Base-by-base conservation (phyloP, 2,888 invertebrate genomes). In the Machimus rusticus region DNA sequence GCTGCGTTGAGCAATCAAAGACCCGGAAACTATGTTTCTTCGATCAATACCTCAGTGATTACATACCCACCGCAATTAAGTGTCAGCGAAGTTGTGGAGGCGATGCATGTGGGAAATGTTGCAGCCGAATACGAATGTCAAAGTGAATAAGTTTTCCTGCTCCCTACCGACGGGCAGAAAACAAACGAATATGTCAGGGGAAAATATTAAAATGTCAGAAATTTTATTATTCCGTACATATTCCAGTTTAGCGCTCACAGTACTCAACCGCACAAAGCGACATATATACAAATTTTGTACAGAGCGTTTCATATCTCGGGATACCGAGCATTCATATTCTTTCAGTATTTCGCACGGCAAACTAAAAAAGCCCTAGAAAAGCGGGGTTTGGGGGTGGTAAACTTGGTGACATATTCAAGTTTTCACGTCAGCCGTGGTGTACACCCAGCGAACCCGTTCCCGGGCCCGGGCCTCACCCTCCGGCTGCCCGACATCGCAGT, bases 171-270 rank as follows among this genome's bases (percentile, higher is more conserved):
- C 66, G 74, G 77, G 28, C 55, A 19, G 86, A 57, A 86, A 86
- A 86, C 86, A 86, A 86, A 86, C 86, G 86, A 86, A 86, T 86
- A 57, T 86, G 86, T 86, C 86, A 86, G 37, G 16, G 55, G 55
- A 39, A 78, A 86, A 86, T 86, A 86, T 86, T 86, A 86, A 86
- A 86, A 86, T 86, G 86, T 86, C 86, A 86, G 78, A 86, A 86
- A 86, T 86, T 86, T 86, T 86, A 86, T 86, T 86, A 86, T 86
- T 86, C 77, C 51, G 31, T 55, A 37, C 78, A 78, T 86, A 78
- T 86, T 77, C 46, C 86, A 86, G 86, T 55, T 86, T 86, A 77
- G 43, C 31, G 77, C 34, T 23, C 5, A 77, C 23, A 19, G 86
- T 31, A 46, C n/a, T 39, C 66, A 39, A n/a, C 34, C 19, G 12